A percentile compares a stretch with the other conserved stretches of the same genome.
phyloP scores from a whole-genome alignment of 2,888 invertebrate genomes.

The Lasioglossum pauxillum region DNA sequence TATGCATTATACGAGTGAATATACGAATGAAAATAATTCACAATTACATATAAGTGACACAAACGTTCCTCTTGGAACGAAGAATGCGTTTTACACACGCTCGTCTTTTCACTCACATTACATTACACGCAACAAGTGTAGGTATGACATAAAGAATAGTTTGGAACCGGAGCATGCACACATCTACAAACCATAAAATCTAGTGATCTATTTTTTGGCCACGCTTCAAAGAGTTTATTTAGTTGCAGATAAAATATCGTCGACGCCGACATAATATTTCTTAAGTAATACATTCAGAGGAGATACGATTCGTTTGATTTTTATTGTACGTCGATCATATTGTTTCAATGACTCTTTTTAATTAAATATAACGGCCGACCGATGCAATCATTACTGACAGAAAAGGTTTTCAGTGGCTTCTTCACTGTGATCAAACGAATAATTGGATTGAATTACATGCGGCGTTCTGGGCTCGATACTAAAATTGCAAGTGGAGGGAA shows the following conservation, averaged over 20 bases:
- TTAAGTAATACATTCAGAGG: background rate
- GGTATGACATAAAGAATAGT: background rate
- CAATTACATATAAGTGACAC: background rate
- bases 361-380: background rate
- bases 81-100: background rate
- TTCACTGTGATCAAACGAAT: background rate
- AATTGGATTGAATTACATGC: background rate
- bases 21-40: background rate
- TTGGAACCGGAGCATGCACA: background rate
- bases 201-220: background rate
- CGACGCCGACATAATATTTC: background rate
- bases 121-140: slow-evolving; percentile 4
- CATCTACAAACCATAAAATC: background rate
- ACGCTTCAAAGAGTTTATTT: background rate
- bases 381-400: background rate
- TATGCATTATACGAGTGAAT: background rate
- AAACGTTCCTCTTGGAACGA: background rate
- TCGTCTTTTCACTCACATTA: background rate
- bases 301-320: background rate
- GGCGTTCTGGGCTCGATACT: background rate
- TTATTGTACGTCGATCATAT: background rate
- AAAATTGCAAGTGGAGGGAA: background rate
- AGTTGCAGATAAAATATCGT: background rate
- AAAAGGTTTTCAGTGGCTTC: background rate
- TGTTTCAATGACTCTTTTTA: background rate